These are phyloP conservation scores for Drosophila tristis DNA, from an alignment of 1,140 invertebrate species.

Conservation along the genomic window DNA sequence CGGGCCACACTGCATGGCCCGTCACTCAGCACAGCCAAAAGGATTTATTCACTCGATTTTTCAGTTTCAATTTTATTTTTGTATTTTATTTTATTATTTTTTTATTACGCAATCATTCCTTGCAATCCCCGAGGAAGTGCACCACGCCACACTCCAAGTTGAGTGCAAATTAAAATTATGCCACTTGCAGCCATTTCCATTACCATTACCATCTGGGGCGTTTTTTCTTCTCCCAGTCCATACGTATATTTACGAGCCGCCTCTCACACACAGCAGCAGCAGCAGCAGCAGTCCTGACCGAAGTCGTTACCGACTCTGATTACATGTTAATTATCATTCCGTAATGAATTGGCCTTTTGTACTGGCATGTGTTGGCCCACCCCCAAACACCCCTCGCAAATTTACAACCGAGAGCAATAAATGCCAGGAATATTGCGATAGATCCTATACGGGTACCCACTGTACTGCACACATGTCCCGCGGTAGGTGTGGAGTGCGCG, in stretches of 20 bases:
- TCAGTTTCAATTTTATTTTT: slow-evolving; percentile 69
- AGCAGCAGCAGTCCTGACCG: slow-evolving; percentile 19
- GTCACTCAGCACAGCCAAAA: slow-evolving; percentile 17
- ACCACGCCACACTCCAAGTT: not conserved
- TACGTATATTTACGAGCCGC: slow-evolving; percentile 38
- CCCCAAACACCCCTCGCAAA: not conserved
- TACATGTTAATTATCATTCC: slow-evolving; percentile 78
- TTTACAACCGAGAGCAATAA: slow-evolving; percentile 31
- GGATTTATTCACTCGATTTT: slow-evolving; percentile 73
- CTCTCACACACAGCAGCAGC: not conserved
- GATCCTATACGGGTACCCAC: too few species aligned
- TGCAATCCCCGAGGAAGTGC: slow-evolving; percentile 37
- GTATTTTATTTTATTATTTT: slow-evolving; percentile 26
- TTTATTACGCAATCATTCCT: slow-evolving; percentile 44
- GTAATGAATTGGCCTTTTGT: slow-evolving; percentile 73
- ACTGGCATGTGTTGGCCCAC: slow-evolving; percentile 9
- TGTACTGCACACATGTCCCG: not conserved
- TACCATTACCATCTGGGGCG: slow-evolving; percentile 13
- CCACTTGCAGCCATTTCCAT: slow-evolving; percentile 38
- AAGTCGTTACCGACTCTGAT: slow-evolving; percentile 72
- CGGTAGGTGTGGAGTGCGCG: not conserved
- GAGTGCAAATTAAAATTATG: slow-evolving; percentile 61
- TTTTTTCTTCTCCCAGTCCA: slow-evolving; percentile 6
- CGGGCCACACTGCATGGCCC: not conserved
- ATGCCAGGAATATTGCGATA: slow-evolving; percentile 5